These are phyloP conservation scores for Agrilus mali DNA, from an alignment of 2,888 invertebrate species.

Conservation along the genomic window DNA sequence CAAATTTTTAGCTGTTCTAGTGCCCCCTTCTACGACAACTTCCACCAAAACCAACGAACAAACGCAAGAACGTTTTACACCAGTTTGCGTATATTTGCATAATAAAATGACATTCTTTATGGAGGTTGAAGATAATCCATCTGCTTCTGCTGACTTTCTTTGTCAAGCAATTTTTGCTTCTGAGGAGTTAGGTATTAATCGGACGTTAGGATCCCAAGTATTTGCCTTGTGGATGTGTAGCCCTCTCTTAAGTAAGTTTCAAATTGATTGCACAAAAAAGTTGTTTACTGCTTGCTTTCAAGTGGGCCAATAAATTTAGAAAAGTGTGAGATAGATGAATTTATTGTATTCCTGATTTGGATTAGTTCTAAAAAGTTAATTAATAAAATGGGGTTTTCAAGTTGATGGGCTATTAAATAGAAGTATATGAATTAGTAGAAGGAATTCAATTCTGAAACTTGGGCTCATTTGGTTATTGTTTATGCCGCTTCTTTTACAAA, in stretches of 20 bases:
- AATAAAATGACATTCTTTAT: slow-evolving; percentile 70
- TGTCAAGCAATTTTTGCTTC: slow-evolving; percentile 51
- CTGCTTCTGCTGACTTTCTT: slow-evolving; percentile 45
- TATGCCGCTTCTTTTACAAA: no score
- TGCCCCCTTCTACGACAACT: slow-evolving; percentile 3
- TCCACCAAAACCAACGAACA: slow-evolving; percentile 13
- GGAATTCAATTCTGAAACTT: no score
- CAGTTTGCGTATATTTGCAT: slow-evolving; percentile 71
- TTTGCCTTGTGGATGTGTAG: slow-evolving; percentile 94
- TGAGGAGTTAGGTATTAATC: slow-evolving; percentile 70
- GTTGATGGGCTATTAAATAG: no score
- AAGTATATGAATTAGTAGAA: no score
- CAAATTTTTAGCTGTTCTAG: no score
- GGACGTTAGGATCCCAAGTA: slow-evolving; percentile 64
- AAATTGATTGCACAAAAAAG: neutral
- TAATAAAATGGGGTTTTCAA: no score
- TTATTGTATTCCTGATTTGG: no score
- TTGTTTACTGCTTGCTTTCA: neutral
- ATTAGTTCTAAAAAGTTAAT: no score
- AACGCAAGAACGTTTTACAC: slow-evolving; percentile 34
- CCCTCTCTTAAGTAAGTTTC: slow-evolving; percentile 57
- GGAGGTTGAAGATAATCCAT: slow-evolving; percentile 66
- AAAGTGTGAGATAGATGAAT: no score
- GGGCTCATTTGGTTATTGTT: no score
- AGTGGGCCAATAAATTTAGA: no score